A percentile compares a stretch with the other conserved stretches of the same genome.
phyloP scores from a whole-genome alignment of 2,888 invertebrate species.

The Epistrophella euchroma region DNA sequence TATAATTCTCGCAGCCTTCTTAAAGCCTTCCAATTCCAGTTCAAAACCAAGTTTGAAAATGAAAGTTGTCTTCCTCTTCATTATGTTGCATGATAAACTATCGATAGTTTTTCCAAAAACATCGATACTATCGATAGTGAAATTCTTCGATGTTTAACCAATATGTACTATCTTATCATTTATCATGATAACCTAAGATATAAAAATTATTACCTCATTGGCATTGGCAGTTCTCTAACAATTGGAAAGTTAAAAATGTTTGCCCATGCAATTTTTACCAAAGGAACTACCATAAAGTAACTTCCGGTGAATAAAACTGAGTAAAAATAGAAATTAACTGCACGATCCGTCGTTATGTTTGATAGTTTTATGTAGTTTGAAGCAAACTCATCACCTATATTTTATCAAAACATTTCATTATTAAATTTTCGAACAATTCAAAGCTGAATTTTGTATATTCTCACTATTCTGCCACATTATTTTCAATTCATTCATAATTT shows the following conservation, averaged over 20 bases:
- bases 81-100: too few relatives aligned
- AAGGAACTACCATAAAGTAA: constrained; percentile 80
- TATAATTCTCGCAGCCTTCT: too few relatives aligned
- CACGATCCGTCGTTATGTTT: constrained; percentile 77
- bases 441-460: constrained; percentile 2
- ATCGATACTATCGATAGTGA: too few relatives aligned
- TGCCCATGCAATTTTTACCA: constrained; percentile 78
- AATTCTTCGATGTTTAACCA: too few relatives aligned
- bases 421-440: neutral
- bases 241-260: constrained; percentile 64
- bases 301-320: constrained; percentile 79
- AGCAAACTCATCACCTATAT: constrained; percentile 61
- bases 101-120: too few relatives aligned
- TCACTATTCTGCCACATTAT: constrained; percentile 79
- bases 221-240: constrained; percentile 80
- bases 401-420: neutral
- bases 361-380: constrained; percentile 75
- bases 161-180: too few relatives aligned
- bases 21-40: too few relatives aligned
- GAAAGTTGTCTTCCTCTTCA: too few relatives aligned
- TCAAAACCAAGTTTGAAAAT: too few relatives aligned
- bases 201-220: constrained; percentile 79
- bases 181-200: neutral
- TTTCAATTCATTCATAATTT: constrained; percentile 79
- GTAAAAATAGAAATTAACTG: constrained; percentile 78